Conservation (phyloP, 2,113 vertebrate genomes). For the Stigmatopora nigra region DNA sequence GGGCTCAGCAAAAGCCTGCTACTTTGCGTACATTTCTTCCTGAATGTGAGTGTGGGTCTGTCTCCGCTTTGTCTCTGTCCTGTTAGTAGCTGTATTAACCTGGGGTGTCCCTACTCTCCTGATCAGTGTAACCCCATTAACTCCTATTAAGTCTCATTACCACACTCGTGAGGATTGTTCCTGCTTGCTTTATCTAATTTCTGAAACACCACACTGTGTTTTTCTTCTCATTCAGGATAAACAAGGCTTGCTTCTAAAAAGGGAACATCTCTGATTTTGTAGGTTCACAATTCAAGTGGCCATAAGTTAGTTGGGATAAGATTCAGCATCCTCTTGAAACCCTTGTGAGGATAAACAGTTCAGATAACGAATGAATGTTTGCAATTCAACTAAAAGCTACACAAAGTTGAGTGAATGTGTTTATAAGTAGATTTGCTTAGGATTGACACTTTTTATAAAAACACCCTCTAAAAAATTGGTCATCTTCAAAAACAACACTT, state of each 20-base stretch:
- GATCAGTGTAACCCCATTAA: slow-evolving; percentile 63
- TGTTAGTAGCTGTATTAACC: slow-evolving; percentile 57
- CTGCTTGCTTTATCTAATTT: slow-evolving; percentile 46
- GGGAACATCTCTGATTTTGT: neutral
- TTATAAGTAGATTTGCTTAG: too few species aligned
- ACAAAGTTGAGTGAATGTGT: too few species aligned
- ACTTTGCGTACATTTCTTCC: neutral
- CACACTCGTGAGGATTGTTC: slow-evolving; percentile 43
- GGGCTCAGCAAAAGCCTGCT: slow-evolving; percentile 14
- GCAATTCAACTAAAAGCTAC: neutral
- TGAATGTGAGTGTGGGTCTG: neutral
- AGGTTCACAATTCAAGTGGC: too few species aligned
- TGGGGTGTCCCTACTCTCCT: slow-evolving; percentile 47
- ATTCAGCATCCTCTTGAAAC: too few species aligned
- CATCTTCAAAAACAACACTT: too few species aligned
- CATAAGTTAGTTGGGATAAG: too few species aligned
- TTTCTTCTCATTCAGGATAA: slow-evolving; percentile 24
- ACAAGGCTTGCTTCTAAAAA: neutral
- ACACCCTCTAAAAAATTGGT: too few species aligned
- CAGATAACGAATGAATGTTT: neutral
- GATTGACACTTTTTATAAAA: too few species aligned
- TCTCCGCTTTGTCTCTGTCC: slow-evolving; percentile 32
- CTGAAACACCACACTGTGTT: slow-evolving; percentile 38
- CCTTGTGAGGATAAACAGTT: too few species aligned
- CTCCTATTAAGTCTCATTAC: slow-evolving; percentile 63